These are phyloP conservation scores for Solenopsis fugax DNA, from an alignment of 1,140 invertebrate genomes.

Conservation along the genomic window DNA sequence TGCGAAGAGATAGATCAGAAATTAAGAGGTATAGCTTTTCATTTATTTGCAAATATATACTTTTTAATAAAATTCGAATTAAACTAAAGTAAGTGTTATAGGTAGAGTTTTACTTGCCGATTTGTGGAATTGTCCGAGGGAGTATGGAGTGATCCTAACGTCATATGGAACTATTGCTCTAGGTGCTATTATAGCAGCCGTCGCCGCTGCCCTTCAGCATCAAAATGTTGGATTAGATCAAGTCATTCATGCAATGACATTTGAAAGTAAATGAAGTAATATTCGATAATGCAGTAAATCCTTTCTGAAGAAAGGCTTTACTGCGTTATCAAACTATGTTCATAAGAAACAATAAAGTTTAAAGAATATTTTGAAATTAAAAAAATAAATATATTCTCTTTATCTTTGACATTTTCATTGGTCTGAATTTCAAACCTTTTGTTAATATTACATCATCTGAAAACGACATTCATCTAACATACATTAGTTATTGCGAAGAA, in stretches of 20 bases:
- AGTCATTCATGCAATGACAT: conserved; percentile 36
- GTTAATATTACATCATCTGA: no score
- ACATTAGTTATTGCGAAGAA: no score
- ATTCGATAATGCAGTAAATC: no score
- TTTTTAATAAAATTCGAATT: not conserved
- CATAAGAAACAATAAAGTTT: no score
- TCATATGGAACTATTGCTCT: conserved; percentile 87
- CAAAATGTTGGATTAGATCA: conserved; percentile 85
- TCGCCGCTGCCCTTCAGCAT: conserved; percentile 88
- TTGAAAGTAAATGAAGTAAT: no score
- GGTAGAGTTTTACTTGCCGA: conserved; percentile 75
- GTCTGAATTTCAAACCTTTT: no score
- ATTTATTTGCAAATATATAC: not conserved
- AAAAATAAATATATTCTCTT: no score
- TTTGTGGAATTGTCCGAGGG: conserved; percentile 86
- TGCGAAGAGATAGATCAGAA: conserved; percentile 62
- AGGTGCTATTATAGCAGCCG: conserved; percentile 87
- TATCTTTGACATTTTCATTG: no score
- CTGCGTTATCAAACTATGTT: no score
- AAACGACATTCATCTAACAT: no score
- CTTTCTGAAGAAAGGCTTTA: no score
- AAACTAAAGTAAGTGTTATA: conserved; percentile 18
- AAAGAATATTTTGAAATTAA: no score
- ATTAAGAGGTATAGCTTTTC: conserved; percentile 75
- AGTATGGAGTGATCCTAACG: conserved; percentile 88